Base-by-base conservation (phyloP, 2,888 invertebrate genomes). In the Zaprionus obscuricornis region DNA sequence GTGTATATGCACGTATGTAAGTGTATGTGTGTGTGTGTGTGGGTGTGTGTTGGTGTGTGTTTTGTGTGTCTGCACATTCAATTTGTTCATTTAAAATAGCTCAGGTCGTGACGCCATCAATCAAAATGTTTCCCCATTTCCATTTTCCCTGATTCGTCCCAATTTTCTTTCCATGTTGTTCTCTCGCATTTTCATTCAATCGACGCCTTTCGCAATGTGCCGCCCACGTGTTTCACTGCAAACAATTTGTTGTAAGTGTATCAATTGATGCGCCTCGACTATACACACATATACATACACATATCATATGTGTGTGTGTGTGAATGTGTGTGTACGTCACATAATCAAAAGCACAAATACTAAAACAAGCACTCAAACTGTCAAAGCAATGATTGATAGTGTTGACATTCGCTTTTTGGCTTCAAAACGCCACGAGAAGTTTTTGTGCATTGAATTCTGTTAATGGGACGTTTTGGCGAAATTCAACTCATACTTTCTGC, bases 241-340 rank as follows among this genome's bases (percentile, higher is more conserved):
- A 86, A 78, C 78, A 86, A 78, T 84, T 78, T 79, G 86, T 86
- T 85, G 87, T 86, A 86, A 86, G 83, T 85, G 79, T 85, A 83
- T 83, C 87, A 86, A 85, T 81, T 86, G 87, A 74, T 74, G 67
- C 60, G 78, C 42, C 40, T 42, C 34, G 17, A n/a, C n/a, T n/a
- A n/a, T n/a, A n/a, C n/a, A n/a, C n/a, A n/a, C n/a, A n/a, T n/a
- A n/a, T n/a, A n/a, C 69, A 24, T 24, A 42, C 47, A 16, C 29
- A 20, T 26, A 37, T 34, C 18, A 57, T 40, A 37, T 24, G 40
- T 13, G 43, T 29, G 39, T 47, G 45, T 10, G 20, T 3, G 20
- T 39, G 31, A 55, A 22, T 43, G 59, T 34, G 37, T 52, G 54
- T 58, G 67, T 27, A 55, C 52, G 62, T 68, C 87, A 85, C 84